phyloP scores from a whole-genome alignment of 1,140 invertebrate genomes.

The Stegodyphus dumicola region DNA sequence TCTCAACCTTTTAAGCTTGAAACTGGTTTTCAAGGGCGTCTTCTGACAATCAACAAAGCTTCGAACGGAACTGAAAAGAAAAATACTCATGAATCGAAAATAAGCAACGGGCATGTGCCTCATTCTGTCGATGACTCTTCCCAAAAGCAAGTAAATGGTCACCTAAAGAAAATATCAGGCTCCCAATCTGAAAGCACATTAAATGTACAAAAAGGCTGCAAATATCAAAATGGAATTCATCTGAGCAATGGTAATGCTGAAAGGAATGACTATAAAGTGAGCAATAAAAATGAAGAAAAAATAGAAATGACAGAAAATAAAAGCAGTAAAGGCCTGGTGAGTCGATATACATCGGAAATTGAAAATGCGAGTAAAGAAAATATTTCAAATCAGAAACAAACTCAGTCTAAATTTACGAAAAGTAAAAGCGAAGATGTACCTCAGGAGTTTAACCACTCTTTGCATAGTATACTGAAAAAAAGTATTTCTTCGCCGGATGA shows the following conservation, averaged over 20 bases:
- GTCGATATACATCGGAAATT: not conserved
- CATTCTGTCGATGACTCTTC: not conserved
- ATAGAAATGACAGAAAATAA: not conserved
- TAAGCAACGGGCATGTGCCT: conserved; percentile 8
- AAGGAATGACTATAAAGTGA: not conserved
- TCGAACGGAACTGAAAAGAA: conserved; percentile 40
- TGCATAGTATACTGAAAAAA: conserved; percentile 49
- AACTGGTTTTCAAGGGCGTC: conserved; percentile 49
- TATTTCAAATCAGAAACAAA: not conserved
- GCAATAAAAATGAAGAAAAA: not conserved
- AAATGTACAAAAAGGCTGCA: not conserved
- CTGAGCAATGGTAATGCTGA: not conserved
- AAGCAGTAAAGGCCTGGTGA: not conserved
- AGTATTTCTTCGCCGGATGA: not conserved
- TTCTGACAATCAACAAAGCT: conserved; percentile 48
- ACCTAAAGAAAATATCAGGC: not conserved
- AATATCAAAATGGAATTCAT: not conserved
- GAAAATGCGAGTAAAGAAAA: not conserved
- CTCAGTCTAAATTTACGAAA: conserved; percentile 6
- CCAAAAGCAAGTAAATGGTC: not conserved
- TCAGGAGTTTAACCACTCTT: not conserved
- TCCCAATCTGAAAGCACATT: not conserved
- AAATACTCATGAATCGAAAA: not conserved
- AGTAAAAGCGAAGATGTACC: conserved; percentile 12
- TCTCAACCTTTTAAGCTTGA: conserved; percentile 49